These are phyloP conservation scores for Toxotes chatareus DNA, from an alignment of 2,113 vertebrate species.

Conservation along the genomic window DNA sequence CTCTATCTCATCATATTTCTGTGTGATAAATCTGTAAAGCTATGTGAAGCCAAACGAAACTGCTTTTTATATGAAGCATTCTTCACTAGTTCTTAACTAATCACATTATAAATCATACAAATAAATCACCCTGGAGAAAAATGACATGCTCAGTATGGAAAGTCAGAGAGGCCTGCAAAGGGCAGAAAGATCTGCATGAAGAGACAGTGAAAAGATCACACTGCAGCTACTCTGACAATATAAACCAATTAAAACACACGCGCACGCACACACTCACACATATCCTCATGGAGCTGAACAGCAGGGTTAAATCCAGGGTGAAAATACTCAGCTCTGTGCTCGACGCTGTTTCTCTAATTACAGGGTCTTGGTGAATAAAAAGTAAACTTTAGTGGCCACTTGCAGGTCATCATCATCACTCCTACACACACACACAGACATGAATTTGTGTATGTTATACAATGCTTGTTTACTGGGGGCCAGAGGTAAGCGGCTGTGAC, in stretches of 20 bases:
- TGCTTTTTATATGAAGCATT: background rate
- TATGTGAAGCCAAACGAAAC: background rate
- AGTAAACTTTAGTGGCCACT: constrained; percentile 50
- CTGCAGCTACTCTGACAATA: constrained; percentile 43
- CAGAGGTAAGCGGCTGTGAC: constrained; percentile 37
- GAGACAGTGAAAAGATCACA: constrained; percentile 31
- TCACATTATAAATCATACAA: constrained; percentile 25
- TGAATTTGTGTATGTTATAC: constrained; percentile 49
- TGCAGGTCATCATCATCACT: constrained; percentile 39
- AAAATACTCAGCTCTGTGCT: constrained; percentile 49
- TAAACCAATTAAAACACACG: constrained; percentile 61
- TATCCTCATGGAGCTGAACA: constrained; percentile 26
- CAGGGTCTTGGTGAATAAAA: constrained; percentile 38
- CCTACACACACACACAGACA: constrained; percentile 7
- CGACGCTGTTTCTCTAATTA: constrained; percentile 64
- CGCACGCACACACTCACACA: constrained; percentile 39
- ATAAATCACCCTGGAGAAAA: constrained; percentile 11
- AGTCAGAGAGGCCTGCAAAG: constrained; percentile 19
- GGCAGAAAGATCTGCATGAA: constrained; percentile 26
- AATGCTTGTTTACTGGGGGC: constrained; percentile 61
- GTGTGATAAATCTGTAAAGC: background rate
- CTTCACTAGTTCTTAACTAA: background rate
- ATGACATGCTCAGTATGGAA: background rate
- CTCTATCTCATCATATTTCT: background rate
- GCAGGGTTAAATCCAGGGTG: constrained; percentile 55